Conservation (phyloP, 2,888 invertebrate genomes). For the Phyllotreta striolata region DNA sequence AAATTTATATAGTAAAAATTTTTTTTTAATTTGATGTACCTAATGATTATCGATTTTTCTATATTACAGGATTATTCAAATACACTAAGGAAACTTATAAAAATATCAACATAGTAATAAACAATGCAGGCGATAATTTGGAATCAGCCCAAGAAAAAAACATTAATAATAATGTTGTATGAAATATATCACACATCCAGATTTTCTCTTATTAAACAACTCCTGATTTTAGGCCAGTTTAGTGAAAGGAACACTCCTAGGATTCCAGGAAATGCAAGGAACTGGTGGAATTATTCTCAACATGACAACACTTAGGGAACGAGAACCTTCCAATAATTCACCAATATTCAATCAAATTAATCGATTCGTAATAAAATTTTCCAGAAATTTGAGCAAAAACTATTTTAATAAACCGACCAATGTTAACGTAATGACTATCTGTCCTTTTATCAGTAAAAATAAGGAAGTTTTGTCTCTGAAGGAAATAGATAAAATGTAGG, state of each 20-base stretch:
- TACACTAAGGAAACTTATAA: constrained; percentile 52
- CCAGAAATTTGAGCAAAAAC: constrained; percentile 60
- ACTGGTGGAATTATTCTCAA: constrained; percentile 69
- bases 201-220: background rate
- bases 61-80: constrained; percentile 50
- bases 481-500: background rate
- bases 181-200: constrained; percentile 23
- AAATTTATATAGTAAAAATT: constrained; percentile 53
- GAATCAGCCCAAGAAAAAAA: constrained; percentile 49
- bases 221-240: constrained; percentile 52
- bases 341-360: constrained; percentile 70
- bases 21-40: background rate
- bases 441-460: constrained; percentile 55
- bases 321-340: constrained; percentile 62
- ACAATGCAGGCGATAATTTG: constrained; percentile 58
- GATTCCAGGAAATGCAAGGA: constrained; percentile 64
- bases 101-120: constrained; percentile 60
- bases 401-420: constrained; percentile 46
- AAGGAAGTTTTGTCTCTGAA: background rate
- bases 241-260: constrained; percentile 61
- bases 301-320: constrained; percentile 67
- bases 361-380: constrained; percentile 63
- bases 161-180: constrained; percentile 59
- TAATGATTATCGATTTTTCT: constrained; percentile 2
- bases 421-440: constrained; percentile 57